A percentile compares a stretch with the other conserved stretches of the same genome.
Conservation (phyloP, 2,888 invertebrate species). For the Aethes cnicana region DNA sequence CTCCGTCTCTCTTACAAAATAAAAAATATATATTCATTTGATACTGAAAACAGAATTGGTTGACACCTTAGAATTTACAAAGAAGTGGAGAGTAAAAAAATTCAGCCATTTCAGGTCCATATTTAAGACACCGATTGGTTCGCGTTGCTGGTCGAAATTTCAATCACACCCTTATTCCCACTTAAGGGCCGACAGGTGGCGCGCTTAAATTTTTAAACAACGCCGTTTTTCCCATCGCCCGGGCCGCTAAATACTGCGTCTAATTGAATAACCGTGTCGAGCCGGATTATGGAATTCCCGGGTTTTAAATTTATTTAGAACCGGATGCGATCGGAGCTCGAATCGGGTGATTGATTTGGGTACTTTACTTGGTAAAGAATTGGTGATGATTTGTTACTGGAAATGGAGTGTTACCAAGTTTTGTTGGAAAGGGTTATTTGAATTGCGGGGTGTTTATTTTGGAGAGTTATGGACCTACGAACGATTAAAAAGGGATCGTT, state of each 20-base stretch:
- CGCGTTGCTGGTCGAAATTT: too few relatives aligned
- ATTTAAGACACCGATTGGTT: too few relatives aligned
- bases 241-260: conserved; percentile 23
- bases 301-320: conserved; percentile 26
- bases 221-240: conserved; percentile 27
- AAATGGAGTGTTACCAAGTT: conserved; percentile 6
- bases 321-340: conserved; percentile 23
- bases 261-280: conserved; percentile 30
- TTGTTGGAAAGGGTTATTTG: too few relatives aligned
- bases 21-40: too few relatives aligned
- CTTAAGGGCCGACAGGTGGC: background rate
- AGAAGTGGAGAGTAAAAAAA: too few relatives aligned
- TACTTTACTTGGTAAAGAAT: conserved; percentile 27
- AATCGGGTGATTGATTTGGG: conserved; percentile 27
- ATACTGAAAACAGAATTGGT: too few relatives aligned
- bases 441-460: too few relatives aligned
- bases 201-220: conserved; percentile 24
- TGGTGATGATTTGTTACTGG: conserved; percentile 18
- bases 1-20: too few relatives aligned
- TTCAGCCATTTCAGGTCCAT: too few relatives aligned
- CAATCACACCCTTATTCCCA: background rate
- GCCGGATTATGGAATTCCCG: conserved; percentile 15
- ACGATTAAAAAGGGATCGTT: too few relatives aligned
- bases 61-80: too few relatives aligned
- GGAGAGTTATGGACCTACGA: too few relatives aligned